Evolutionary conservation across 2,113 vertebrate species (phyloP), one percentile per base, ranked within the genome.

Genomic region (Otolemur garnettii): DNA sequence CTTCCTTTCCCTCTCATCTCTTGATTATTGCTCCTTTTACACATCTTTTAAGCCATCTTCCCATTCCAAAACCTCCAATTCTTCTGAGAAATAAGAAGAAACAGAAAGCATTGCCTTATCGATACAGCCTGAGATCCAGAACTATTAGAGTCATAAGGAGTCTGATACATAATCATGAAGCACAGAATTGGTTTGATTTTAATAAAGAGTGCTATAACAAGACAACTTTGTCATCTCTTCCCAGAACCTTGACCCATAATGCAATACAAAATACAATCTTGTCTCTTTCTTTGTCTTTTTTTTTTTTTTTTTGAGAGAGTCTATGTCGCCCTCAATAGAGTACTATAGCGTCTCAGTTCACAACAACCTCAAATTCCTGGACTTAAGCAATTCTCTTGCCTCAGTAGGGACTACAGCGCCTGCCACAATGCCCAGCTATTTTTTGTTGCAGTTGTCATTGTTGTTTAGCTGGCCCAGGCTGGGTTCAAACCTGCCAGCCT

Each of bases 61-160:
- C 77, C 77, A 75, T 86, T 92, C 53, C 72, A 80, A 95, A 94
- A 87, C 57, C 77, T 90, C 24, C 53, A 95, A 71, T 85, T 96
- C 69, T 92, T 91, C n/a, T 80, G 30, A 92, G 79, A 87, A 92
- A 90, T 33, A 92, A 87, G 92, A 80, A 89, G 26, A 82, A 90
- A 94, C 4, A 66, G 38, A 90, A 94, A 93, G 80, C 53, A 93
- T 0, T 79, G 42, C 38, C 53, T 72, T 95, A 87, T 22, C 59
- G 68, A 78, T 71, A 19, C 78, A 85, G 53, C 21, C 55, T 60
- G 69, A 94, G 17, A n/a, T 81, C 94, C 88, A 81, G 1, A 74
- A 80, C 42, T 93, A 93, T 57, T n/a, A 18, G 26, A 72, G 35
- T 38, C 82, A 79, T 53, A 80, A 28, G 57, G 6, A 88, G 57